These are phyloP conservation scores for Heliconius erato DNA, from an alignment of 2,888 invertebrate genomes.

Conservation along the genomic window DNA sequence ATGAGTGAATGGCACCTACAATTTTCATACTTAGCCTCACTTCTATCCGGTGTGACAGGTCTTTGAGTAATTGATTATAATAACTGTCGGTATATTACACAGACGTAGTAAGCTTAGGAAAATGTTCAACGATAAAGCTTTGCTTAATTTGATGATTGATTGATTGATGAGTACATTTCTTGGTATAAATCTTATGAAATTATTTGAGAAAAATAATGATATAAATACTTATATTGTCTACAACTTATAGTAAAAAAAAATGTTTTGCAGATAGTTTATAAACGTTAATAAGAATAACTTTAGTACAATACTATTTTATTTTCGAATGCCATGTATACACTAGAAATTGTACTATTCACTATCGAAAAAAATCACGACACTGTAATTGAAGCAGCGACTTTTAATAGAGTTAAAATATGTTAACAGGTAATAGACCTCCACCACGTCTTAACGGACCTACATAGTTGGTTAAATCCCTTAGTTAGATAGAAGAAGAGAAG, in stretches of 20 bases:
- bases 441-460: too few relatives aligned
- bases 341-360: too few relatives aligned
- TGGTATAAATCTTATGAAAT: background rate
- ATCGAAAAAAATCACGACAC: background rate
- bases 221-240: background rate
- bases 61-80: slow-evolving; percentile 26
- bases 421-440: too few relatives aligned
- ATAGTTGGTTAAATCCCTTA: too few relatives aligned
- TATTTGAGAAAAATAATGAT: background rate
- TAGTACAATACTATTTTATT: background rate
- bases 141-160: slow-evolving; percentile 1
- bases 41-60: slow-evolving; percentile 17
- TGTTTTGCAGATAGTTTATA: background rate
- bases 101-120: background rate
- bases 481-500: too few relatives aligned
- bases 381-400: background rate
- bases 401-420: too few relatives aligned
- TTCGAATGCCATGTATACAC: background rate
- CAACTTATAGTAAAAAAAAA: too few relatives aligned
- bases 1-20: background rate
- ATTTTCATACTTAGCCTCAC: slow-evolving; percentile 23
- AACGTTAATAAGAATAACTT: background rate
- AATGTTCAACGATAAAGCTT: slow-evolving; percentile 4
- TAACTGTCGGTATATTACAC: slow-evolving; percentile 2
- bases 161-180: background rate